Evolutionary conservation across 2,113 vertebrate genomes (phyloP).

Genomic region (Cyprinodon variegatus): DNA sequence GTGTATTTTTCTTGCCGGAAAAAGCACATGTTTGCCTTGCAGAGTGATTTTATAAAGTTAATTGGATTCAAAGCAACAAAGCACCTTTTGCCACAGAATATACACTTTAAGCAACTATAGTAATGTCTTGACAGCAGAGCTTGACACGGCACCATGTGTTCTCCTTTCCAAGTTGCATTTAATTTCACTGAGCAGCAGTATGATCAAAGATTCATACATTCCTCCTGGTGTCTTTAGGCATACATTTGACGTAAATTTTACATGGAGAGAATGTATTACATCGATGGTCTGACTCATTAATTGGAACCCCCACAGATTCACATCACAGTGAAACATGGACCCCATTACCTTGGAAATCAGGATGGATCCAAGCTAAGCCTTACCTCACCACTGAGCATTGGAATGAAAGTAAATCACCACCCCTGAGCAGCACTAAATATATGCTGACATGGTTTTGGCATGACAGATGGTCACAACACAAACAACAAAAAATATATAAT

Average conservation of each 20-base stretch:
- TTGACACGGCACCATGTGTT: constrained; percentile 29
- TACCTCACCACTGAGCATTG: constrained; percentile 20
- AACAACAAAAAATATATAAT: constrained; percentile 10
- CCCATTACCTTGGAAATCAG: constrained; percentile 61
- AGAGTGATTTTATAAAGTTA: constrained; percentile 27
- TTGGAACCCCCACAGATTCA: constrained; percentile 37
- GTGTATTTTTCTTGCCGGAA: neutral
- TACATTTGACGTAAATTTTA: constrained; percentile 43
- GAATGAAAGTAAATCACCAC: constrained; percentile 25
- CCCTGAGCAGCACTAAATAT: constrained; percentile 7
- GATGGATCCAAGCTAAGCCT: constrained; percentile 53
- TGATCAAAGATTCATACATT: constrained; percentile 53
- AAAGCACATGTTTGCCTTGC: constrained; percentile 11
- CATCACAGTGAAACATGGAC: constrained; percentile 59
- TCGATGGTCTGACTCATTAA: constrained; percentile 60
- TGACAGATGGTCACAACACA: constrained; percentile 52
- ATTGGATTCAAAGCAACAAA: constrained; percentile 50
- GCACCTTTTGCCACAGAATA: constrained; percentile 36
- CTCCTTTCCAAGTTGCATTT: constrained; percentile 6
- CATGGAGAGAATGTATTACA: constrained; percentile 40
- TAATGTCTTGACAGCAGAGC: constrained; percentile 47
- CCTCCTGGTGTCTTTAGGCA: constrained; percentile 46
- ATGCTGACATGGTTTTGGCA: constrained; percentile 25
- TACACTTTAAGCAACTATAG: constrained; percentile 44
- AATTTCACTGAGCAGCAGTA: constrained; percentile 32